Base-by-base conservation (phyloP, 2,888 invertebrate species). In the Xestia rhomboidea region DNA sequence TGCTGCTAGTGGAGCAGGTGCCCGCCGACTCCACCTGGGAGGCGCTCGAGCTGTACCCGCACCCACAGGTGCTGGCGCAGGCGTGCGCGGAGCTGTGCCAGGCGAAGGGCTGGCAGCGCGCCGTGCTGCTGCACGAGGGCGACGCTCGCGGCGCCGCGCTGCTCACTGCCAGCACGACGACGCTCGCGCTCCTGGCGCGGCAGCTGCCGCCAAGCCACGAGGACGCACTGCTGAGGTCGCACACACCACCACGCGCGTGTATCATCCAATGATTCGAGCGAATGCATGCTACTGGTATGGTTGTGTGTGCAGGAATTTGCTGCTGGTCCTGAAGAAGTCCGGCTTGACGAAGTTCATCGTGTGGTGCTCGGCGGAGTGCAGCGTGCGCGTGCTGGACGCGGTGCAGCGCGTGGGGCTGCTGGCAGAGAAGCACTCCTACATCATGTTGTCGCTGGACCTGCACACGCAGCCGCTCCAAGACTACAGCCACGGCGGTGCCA, bases 341-440 rank as follows among this genome's bases (percentile, higher is more conserved):
- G 93, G 93, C 54, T 89, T 90, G 72, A 90, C 81, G 46, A 92
- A 92, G 71, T 95, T 95, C 91, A 89, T 95, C 21, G 91, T 95
- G 83, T 95, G 95, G 95, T 93, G 95, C 90, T 87, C 79, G 18
- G 93, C 94, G 80, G 92, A 80, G 91, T 92, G 93, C 90, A 88
- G 92, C 82, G 87, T 87, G 87, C 93, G 94, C 83, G 95, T 95
- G 91, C 91, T 96, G 90, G 93, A 92, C 79, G 95, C 94, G 81
- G 95, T 96, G 88, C 95, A 95, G 92, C 94, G 95, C 89, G 96
- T 92, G 80, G 96, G 96, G n/a, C 91, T 96, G 91, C 93, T 95
- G 81, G 89, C 91, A 54, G 91, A 91, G 88, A 91, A 93, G 4
- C 94, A 95, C 91, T 88, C 94, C 3, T 95, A 94, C 91, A 79